Base-by-base conservation (phyloP, 2,797 vertebrate species). In the Tangara arthus region DNA sequence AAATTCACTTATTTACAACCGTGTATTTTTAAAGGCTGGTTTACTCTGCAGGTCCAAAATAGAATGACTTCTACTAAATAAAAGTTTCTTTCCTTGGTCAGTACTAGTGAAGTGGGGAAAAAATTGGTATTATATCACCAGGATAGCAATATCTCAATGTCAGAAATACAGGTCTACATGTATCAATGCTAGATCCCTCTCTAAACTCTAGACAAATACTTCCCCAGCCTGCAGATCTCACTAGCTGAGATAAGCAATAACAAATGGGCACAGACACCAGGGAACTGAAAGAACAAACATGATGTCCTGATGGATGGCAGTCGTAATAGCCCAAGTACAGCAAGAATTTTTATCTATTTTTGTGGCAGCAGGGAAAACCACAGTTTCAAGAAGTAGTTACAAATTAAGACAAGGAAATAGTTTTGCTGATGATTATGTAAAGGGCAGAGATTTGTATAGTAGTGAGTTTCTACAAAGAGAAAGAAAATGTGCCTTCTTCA, bases 311-410 rank as follows among this genome's bases (percentile, higher is more conserved):
- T 14, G 21, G 59, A 35, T 15, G 7, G 32, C 39, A 85, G 46
- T 17, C 1, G 1, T 1, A 0, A 47, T 22, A 88, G 34, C 14
- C 37, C 6, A 18, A 42, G 13, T 15, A 30, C 1, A 6, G 15
- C 19, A 78, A 84, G 16, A 56, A 64, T 23, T 56, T n/a, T 3
- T 50, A 28, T 37, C 6, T 32, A 11, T 11, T 39, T 90, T 60
- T 72, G n/a, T 68, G 23, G 15, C 27, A 72, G 15, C 5, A 32
- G 34, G n/a, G 42, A 44, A 80, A 82, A 57, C 30, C 24, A 61
- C 30, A 37, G 6, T 61, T 69, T 52, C 21, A 61, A 80, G 34
- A 8, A 57, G 46, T 32, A 46, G 35, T 27, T 73, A 77, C 4
- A n/a, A 69, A 82, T 61, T 60, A 41, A 72, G 68, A 46, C 8